These are phyloP conservation scores for Vulpes vulpes DNA, from an alignment of 2,113 vertebrate species.

Conservation along the genomic window DNA sequence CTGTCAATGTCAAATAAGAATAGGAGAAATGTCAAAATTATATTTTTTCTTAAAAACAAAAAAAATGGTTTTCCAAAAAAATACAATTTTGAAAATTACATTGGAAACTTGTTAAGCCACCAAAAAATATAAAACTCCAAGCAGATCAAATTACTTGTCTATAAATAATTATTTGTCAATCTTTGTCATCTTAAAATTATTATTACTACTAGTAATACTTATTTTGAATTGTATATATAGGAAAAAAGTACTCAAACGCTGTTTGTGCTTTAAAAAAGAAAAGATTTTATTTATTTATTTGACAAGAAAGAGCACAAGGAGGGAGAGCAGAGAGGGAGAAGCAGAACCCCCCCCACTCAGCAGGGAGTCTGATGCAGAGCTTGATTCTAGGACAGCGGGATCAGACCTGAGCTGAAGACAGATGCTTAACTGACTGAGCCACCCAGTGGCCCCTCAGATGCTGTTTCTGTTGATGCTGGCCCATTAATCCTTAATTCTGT, in stretches of 20 bases:
- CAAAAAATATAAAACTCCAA: background rate
- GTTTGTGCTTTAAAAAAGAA: background rate
- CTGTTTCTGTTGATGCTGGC: background rate
- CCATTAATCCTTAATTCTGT: background rate
- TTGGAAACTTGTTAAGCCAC: background rate
- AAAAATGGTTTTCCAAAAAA: background rate
- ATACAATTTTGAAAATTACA: background rate
- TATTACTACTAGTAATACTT: background rate
- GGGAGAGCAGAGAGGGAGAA: too few relatives aligned
- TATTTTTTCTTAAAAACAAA: conserved; percentile 54
- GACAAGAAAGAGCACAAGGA: too few relatives aligned
- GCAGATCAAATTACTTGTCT: background rate
- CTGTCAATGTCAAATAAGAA: background rate
- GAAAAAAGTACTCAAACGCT: background rate
- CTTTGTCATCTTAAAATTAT: background rate
- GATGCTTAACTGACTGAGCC: too few relatives aligned
- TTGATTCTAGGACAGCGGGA: too few relatives aligned
- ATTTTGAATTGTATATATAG: background rate
- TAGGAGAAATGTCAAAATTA: background rate
- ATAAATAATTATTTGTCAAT: too few relatives aligned
- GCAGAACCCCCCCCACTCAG: too few relatives aligned
- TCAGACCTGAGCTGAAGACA: too few relatives aligned
- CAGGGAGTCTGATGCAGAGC: too few relatives aligned
- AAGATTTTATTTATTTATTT: too few relatives aligned
- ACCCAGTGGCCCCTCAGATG: background rate